Evolutionary conservation across 2,113 vertebrate species (phyloP).

Genomic region (Corythornis cristatus): DNA sequence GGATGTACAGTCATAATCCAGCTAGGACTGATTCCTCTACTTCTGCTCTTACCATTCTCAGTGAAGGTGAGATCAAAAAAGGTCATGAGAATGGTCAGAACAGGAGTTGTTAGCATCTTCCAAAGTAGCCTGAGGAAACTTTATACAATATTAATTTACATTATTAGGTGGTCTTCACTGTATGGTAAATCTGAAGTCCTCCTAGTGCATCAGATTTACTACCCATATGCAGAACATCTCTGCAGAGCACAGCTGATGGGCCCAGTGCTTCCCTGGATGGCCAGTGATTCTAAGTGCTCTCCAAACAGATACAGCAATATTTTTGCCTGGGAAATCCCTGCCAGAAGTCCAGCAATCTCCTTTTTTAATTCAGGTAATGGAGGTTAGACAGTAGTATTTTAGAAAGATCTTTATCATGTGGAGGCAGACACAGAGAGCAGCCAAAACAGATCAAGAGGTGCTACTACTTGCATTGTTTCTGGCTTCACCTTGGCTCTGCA

Average conservation of each 20-base stretch:
- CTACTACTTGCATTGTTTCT: not conserved
- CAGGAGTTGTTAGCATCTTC: not conserved
- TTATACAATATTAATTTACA: not conserved
- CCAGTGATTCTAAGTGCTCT: not conserved
- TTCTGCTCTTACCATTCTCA: not conserved
- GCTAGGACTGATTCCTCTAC: not conserved
- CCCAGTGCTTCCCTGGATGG: not conserved
- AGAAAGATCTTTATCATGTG: not conserved
- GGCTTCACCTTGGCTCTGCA: not conserved
- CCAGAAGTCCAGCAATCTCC: not conserved
- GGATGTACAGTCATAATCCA: not conserved
- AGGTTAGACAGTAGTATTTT: not conserved
- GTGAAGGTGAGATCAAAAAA: not conserved
- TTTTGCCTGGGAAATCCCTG: not conserved
- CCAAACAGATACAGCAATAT: not conserved
- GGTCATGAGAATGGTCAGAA: not conserved
- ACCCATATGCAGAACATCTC: not conserved
- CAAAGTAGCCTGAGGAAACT: not conserved
- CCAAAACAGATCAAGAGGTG: not conserved
- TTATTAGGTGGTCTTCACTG: not conserved
- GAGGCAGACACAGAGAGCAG: fast-evolving
- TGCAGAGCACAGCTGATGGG: not conserved
- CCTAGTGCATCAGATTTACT: not conserved
- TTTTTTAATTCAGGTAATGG: not conserved
- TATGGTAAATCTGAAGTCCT: not conserved